Base-by-base conservation (phyloP, 2,113 vertebrate species). In the Prinia subflava region DNA sequence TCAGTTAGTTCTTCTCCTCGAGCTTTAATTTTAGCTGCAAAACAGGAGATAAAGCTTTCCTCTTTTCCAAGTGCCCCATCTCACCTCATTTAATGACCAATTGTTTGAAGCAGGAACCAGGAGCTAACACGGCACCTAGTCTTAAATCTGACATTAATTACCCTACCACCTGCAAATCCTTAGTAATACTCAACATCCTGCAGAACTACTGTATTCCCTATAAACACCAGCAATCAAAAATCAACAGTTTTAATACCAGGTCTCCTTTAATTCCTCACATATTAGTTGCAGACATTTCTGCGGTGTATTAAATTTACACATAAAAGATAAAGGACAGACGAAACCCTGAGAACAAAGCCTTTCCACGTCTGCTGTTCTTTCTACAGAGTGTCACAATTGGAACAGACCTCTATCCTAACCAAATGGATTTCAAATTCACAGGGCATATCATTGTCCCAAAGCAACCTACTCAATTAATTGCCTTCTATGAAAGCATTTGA, bases 401-500 rank as follows among this genome's bases (percentile, higher is more conserved):
- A 93, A 73, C 69, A 92, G 89, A 94, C 93, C 86, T 74, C 92
- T 86, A 93, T 81, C 91, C 73, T 68, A 64, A 59, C 50, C 52
- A 92, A 70, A 5, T 59, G 52, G 64, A 83, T 64, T 93, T 78
- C 42, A 83, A 78, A 90, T 77, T 87, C 64, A 68, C 73, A 83
- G 81, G 47, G 28, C 52, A 35, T 89, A 96, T 92, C 89, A 44
- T 21, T 81, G 83, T 95, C 89, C 76, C 86, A 89, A 64, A 52
- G 86, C 52, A 78, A 70, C 60, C 86, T 64, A 77, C 82, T 52
- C 49, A 47, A 89, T 63, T 81, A 13, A 70, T 5, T 78, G 60
- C 52, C 76, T 87, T 89, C 89, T 56, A 94, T 92, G 86, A 96
- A 86, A 83, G 60, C n/a, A 81, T 93, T 95, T 94, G 59, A 90